Conservation (phyloP, 1,140 invertebrate genomes). For the Eupeodes corollae region DNA sequence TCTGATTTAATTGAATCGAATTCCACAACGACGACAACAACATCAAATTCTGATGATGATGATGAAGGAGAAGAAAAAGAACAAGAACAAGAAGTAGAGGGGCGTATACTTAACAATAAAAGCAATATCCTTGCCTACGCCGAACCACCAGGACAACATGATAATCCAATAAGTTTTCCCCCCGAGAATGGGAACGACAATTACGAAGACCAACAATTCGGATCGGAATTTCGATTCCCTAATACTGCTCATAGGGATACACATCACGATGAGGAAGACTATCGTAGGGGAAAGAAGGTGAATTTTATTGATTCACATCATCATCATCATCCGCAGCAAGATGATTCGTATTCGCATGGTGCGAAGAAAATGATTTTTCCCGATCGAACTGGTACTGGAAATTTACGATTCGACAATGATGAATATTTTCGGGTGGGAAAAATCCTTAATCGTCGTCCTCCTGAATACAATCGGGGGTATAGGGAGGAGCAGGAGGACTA, state of each 20-base stretch:
- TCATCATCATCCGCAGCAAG: background rate
- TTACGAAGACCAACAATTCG: background rate
- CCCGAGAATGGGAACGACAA: background rate
- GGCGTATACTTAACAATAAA: conserved; percentile 1
- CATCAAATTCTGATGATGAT: background rate
- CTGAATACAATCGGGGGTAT: background rate
- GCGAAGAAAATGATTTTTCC: conserved; percentile 33
- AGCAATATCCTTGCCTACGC: background rate
- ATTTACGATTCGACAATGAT: conserved; percentile 28
- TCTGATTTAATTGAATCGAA: background rate
- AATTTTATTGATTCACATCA: conserved; percentile 2
- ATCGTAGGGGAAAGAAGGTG: background rate
- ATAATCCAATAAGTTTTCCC: background rate
- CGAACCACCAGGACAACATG: background rate
- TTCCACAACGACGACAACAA: background rate
- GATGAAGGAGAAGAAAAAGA: too few relatives aligned
- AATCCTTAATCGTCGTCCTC: background rate
- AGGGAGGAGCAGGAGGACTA: background rate
- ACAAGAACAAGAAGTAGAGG: conserved; percentile 1
- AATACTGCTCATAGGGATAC: background rate
- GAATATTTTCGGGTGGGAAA: conserved; percentile 1
- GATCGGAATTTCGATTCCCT: background rate
- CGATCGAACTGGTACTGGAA: conserved; percentile 36
- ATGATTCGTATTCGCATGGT: background rate
- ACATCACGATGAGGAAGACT: background rate